phyloP scores from a whole-genome alignment of 2,797 vertebrate species.

The Hozukius guyotensis region DNA sequence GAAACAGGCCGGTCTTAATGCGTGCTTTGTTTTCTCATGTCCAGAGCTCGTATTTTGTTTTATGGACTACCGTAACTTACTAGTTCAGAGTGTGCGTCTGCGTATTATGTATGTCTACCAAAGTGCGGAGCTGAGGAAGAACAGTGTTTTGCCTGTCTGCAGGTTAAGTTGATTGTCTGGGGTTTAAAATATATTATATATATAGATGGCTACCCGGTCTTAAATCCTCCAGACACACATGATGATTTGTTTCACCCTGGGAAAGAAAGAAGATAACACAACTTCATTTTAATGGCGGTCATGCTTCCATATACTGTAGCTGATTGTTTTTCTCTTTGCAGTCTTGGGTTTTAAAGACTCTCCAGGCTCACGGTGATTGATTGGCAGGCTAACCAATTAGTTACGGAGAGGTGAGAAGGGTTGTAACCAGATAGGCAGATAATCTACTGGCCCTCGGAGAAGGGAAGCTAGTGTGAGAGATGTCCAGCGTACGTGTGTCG shows the following conservation, averaged over 20 bases:
- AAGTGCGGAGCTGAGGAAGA: background rate
- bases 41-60: slow-evolving; percentile 56
- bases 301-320: background rate
- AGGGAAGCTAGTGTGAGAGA: slow-evolving; percentile 12
- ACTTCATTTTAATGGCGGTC: slow-evolving; percentile 6
- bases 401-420: slow-evolving; percentile 74
- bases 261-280: background rate
- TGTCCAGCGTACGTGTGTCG: background rate
- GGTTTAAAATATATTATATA: slow-evolving; percentile 24
- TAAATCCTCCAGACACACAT: slow-evolving; percentile 33
- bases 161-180: slow-evolving; percentile 55
- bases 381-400: slow-evolving; percentile 74
- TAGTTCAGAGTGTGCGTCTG: slow-evolving; percentile 20
- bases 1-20: slow-evolving; percentile 38
- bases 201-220: slow-evolving; percentile 27
- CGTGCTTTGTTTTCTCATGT: slow-evolving; percentile 53
- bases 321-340: slow-evolving; percentile 36
- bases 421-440: slow-evolving; percentile 78
- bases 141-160: slow-evolving; percentile 24
- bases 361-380: slow-evolving; percentile 65
- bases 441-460: slow-evolving; percentile 58
- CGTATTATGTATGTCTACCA: slow-evolving; percentile 1
- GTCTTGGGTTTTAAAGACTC: slow-evolving; percentile 38
- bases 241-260: slow-evolving; percentile 9
- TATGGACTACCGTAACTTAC: slow-evolving; percentile 64